These are phyloP conservation scores for Phylloscopus whistleri DNA, from an alignment of 2,113 vertebrate genomes.

Conservation along the genomic window DNA sequence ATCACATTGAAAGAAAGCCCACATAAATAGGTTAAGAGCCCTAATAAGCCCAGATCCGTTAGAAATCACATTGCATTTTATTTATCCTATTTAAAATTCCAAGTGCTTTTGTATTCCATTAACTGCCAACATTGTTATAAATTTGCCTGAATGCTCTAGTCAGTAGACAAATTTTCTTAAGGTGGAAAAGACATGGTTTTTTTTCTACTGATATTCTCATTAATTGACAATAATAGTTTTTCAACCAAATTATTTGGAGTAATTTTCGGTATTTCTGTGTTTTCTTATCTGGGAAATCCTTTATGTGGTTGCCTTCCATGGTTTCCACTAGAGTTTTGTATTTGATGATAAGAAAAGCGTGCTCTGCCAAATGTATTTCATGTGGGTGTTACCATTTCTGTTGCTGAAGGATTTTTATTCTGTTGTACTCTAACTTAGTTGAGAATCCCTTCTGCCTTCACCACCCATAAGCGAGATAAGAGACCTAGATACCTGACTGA, in stretches of 20 bases:
- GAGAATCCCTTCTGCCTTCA: neutral
- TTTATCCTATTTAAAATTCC: neutral
- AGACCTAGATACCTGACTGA: neutral
- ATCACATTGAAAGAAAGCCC: neutral
- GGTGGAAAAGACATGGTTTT: neutral
- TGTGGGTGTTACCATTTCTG: neutral
- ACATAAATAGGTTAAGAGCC: neutral
- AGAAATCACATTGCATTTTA: neutral
- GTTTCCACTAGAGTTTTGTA: neutral
- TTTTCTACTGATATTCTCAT: neutral
- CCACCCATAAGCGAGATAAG: neutral
- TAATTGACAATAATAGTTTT: neutral
- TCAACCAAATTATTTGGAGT: neutral
- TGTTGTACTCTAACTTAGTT: neutral
- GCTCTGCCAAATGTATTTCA: neutral
- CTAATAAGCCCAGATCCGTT: neutral
- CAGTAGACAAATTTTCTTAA: neutral
- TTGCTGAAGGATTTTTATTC: neutral
- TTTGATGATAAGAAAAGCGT: neutral
- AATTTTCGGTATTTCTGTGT: neutral
- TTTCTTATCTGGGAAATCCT: neutral
- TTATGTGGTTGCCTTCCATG: accelerated
- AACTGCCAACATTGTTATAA: neutral
- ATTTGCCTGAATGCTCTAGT: neutral
- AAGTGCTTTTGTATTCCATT: neutral